Evolutionary conservation across 2,888 invertebrate genomes (phyloP).

Genomic region (Agrilus cyanescens): DNA sequence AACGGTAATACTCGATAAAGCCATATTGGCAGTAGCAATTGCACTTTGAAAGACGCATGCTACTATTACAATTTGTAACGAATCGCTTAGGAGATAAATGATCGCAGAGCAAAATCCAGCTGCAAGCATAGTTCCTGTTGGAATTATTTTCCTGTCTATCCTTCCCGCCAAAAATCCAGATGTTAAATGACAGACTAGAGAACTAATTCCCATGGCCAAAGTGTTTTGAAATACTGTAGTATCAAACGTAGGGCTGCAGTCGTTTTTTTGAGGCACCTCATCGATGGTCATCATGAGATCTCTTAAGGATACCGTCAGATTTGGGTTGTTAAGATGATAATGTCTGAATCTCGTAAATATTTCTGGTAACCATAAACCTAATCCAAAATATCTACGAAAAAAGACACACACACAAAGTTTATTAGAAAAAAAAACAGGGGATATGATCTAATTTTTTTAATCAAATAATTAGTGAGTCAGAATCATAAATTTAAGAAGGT

Average conservation of each 20-base stretch:
- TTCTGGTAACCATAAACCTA: conserved; percentile 68
- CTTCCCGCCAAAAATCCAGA: conserved; percentile 46
- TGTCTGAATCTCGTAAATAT: conserved; percentile 49
- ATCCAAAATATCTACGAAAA: conserved; percentile 48
- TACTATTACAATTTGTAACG: conserved; percentile 44
- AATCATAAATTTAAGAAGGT: too few species aligned
- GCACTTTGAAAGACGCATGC: conserved; percentile 39
- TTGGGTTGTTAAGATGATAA: conserved; percentile 34
- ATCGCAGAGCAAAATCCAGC: conserved; percentile 43
- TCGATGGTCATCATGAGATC: conserved; percentile 26
- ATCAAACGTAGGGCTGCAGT: conserved; percentile 45
- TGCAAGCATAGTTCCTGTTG: conserved; percentile 16
- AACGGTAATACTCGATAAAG: conserved; percentile 29
- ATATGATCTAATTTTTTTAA: too few species aligned
- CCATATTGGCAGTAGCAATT: conserved; percentile 39
- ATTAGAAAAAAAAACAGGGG: neutral
- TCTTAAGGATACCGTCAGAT: conserved; percentile 38
- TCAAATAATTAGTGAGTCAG: too few species aligned
- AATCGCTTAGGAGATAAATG: conserved; percentile 45
- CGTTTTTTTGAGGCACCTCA: conserved; percentile 13
- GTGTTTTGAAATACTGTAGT: conserved; percentile 51
- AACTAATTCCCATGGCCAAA: conserved; percentile 52
- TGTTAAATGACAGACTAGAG: conserved; percentile 50
- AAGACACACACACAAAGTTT: neutral
- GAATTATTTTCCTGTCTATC: conserved; percentile 22